Percentiles rank a stretch among this genome's conserved stretches.
Conservation (phyloP, 2,888 invertebrate species). For the Mythimna albipuncta region DNA sequence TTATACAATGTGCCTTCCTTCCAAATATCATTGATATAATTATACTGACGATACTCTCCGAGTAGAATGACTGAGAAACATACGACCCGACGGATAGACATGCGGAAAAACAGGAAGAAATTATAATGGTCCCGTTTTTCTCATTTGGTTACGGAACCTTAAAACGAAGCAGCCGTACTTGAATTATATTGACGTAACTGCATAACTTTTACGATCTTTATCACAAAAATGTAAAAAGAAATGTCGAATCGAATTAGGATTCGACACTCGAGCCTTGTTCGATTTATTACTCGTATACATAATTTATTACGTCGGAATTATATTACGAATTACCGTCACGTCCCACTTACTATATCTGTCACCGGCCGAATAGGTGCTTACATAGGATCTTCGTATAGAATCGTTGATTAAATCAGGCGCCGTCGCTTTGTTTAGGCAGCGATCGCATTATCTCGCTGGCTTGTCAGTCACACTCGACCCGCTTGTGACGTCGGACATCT, state of each 20-base stretch:
- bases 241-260: slow-evolving; percentile 69
- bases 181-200: slow-evolving; percentile 24
- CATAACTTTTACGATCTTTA: slow-evolving; percentile 38
- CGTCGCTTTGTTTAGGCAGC: slow-evolving; percentile 76
- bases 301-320: slow-evolving; percentile 75
- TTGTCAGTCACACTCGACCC: slow-evolving; percentile 80
- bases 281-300: slow-evolving; percentile 79
- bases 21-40: not conserved
- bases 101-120: not conserved
- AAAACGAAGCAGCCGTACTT: slow-evolving; percentile 7
- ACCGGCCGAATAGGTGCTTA: slow-evolving; percentile 72
- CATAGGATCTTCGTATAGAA: slow-evolving; percentile 74
- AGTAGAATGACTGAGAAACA: not conserved
- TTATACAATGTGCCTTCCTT: too few relatives aligned
- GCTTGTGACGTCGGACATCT: slow-evolving; percentile 73
- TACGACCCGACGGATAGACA: not conserved
- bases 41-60: not conserved
- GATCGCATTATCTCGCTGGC: slow-evolving; percentile 76
- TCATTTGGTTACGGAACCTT: not conserved
- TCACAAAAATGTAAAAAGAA: slow-evolving; percentile 48
- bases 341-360: slow-evolving; percentile 73
- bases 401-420: slow-evolving; percentile 79
- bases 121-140: not conserved
- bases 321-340: slow-evolving; percentile 77
- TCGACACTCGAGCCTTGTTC: slow-evolving; percentile 72